These are phyloP conservation scores for Sceloporus tristichus DNA, from an alignment of 2,113 vertebrate genomes.

Conservation along the genomic window DNA sequence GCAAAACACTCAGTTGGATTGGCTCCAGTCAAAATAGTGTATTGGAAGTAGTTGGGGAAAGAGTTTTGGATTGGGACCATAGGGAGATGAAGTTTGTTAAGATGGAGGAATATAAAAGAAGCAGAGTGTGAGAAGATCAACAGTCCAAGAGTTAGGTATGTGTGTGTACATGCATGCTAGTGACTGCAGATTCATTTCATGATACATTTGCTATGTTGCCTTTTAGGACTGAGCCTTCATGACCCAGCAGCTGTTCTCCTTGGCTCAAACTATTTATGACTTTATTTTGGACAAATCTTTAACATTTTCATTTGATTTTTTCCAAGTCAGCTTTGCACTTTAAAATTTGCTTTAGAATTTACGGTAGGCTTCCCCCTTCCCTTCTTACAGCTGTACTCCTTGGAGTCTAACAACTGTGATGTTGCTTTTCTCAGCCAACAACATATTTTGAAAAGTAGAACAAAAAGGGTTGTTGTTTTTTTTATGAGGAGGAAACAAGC, in stretches of 20 bases:
- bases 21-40: neutral
- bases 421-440: conserved; percentile 55
- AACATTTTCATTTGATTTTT: conserved; percentile 81
- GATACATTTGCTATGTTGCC: conserved; percentile 65
- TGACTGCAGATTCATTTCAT: conserved; percentile 62
- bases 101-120: neutral
- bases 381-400: conserved; percentile 75
- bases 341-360: conserved; percentile 87
- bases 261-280: conserved; percentile 80
- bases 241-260: conserved; percentile 83
- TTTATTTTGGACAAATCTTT: conserved; percentile 84
- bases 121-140: conserved; percentile 1
- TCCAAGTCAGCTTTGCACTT: conserved; percentile 74
- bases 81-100: neutral
- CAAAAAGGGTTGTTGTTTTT: neutral
- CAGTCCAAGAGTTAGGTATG: conserved; percentile 22
- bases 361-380: conserved; percentile 59
- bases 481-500: neutral
- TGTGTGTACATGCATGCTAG: conserved; percentile 42
- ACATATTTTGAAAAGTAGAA: conserved; percentile 52
- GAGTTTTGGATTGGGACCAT: accelerated
- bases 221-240: conserved; percentile 71
- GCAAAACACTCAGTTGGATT: neutral
- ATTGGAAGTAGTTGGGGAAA: neutral
- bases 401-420: conserved; percentile 68